These are phyloP conservation scores for Coregonus ussuriensis DNA, from an alignment of 2,797 vertebrate genomes.

Conservation along the genomic window DNA sequence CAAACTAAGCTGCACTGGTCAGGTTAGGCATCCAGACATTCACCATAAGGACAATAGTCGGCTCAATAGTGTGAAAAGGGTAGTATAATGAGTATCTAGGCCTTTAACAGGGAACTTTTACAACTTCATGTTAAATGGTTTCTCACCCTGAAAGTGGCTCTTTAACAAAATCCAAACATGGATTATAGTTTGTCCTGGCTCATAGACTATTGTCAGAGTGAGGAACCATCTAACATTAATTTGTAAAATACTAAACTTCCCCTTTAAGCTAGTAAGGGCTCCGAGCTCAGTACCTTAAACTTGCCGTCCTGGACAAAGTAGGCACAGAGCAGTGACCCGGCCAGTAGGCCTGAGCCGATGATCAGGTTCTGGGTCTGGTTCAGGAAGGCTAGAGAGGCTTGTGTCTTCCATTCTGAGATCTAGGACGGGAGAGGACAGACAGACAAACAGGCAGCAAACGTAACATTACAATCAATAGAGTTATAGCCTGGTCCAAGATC, in stretches of 20 bases:
- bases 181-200: too few species aligned
- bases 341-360: conserved; percentile 86
- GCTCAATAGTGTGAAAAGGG: background rate
- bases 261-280: background rate
- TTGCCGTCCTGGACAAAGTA: conserved; percentile 90
- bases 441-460: too few species aligned
- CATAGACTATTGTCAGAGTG: too few species aligned
- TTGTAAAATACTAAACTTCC: background rate
- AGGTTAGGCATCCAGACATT: too few species aligned
- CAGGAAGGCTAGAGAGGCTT: conserved; percentile 87
- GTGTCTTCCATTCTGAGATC: conserved; percentile 91
- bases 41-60: too few species aligned
- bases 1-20: too few species aligned
- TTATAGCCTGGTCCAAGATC: background rate
- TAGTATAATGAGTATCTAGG: background rate
- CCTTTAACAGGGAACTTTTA: background rate
- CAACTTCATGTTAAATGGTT: background rate
- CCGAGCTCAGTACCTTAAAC: conserved; percentile 76
- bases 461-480: background rate
- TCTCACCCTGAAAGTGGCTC: background rate
- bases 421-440: conserved; percentile 45
- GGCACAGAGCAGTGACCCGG: conserved; percentile 91
- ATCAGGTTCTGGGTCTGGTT: conserved; percentile 95
- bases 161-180: too few species aligned
- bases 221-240: too few species aligned